Conservation (phyloP, 2,888 invertebrate genomes). For the Hecatera dysodea region DNA sequence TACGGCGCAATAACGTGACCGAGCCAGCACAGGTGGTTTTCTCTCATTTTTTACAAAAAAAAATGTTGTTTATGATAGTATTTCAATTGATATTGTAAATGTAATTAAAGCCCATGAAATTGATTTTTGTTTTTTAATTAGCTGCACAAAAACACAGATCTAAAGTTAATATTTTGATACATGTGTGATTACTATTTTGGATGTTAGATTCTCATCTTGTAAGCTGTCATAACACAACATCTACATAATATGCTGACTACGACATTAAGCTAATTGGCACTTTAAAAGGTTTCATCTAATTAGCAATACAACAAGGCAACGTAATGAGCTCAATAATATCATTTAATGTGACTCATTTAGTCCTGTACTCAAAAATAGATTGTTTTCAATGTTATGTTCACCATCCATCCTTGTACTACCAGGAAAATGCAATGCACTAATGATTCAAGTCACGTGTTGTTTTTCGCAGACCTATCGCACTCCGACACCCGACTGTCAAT, state of each 20-base stretch:
- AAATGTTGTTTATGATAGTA: neutral
- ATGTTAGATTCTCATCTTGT: neutral
- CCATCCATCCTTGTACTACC: conserved; percentile 24
- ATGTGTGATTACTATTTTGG: neutral
- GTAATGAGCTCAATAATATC: conserved; percentile 53
- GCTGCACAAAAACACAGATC: neutral
- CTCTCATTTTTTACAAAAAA: too few relatives aligned
- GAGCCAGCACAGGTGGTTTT: too few relatives aligned
- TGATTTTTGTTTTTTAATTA: conserved; percentile 7
- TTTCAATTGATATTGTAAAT: neutral
- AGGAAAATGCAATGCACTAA: conserved; percentile 54
- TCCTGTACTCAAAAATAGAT: conserved; percentile 27
- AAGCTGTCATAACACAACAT: conserved; percentile 6
- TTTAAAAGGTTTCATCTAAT: conserved; percentile 55
- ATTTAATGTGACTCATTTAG: conserved; percentile 33
- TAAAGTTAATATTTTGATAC: neutral
- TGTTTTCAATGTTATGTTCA: conserved; percentile 17
- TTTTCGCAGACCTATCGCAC: conserved; percentile 96
- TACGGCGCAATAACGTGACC: too few relatives aligned
- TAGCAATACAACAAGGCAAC: conserved; percentile 22
- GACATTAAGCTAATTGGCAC: conserved; percentile 26
- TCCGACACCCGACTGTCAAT: conserved; percentile 97
- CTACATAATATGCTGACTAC: conserved; percentile 8
- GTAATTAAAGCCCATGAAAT: neutral
- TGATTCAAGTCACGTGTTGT: conserved; percentile 24